These are phyloP conservation scores for Philonicus albiceps DNA, from an alignment of 2,888 invertebrate genomes.

Conservation along the genomic window DNA sequence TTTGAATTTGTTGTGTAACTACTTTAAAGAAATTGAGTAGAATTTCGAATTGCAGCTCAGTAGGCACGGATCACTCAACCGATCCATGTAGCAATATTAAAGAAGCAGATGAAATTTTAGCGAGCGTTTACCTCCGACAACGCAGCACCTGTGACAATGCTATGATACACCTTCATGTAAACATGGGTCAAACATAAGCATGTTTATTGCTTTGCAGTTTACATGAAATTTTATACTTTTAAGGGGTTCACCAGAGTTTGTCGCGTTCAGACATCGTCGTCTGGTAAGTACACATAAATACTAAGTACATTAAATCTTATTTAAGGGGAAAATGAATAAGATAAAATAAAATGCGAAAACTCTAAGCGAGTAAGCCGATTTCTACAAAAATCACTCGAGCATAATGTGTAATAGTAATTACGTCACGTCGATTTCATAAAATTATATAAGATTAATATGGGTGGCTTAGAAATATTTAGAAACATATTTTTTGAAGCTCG, in stretches of 20 bases:
- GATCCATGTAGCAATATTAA: not conserved
- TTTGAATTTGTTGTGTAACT: not conserved
- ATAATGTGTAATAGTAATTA: conserved; percentile 13
- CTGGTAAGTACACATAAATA: not conserved
- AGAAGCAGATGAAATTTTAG: not conserved
- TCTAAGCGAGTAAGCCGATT: conserved; percentile 20
- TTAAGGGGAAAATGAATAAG: not conserved
- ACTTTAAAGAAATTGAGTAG: not conserved
- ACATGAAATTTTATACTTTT: conserved; percentile 28
- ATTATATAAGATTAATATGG: not conserved
- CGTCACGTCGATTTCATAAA: not conserved
- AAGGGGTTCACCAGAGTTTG: not conserved
- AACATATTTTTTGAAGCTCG: not conserved
- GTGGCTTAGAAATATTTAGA: not conserved
- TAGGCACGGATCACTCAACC: not conserved
- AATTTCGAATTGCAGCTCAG: not conserved
- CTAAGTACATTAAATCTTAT: conserved; percentile 24
- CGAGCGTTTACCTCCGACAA: not conserved
- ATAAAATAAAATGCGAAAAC: not conserved
- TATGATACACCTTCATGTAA: conserved; percentile 18
- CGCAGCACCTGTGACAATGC: conserved; percentile 2
- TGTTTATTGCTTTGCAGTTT: conserved; percentile 16
- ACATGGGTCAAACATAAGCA: conserved; percentile 14
- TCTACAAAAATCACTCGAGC: not conserved
- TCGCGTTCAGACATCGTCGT: not conserved